These are phyloP conservation scores for Oreochromis grahami DNA, from an alignment of 2,797 vertebrate genomes.

Conservation along the genomic window DNA sequence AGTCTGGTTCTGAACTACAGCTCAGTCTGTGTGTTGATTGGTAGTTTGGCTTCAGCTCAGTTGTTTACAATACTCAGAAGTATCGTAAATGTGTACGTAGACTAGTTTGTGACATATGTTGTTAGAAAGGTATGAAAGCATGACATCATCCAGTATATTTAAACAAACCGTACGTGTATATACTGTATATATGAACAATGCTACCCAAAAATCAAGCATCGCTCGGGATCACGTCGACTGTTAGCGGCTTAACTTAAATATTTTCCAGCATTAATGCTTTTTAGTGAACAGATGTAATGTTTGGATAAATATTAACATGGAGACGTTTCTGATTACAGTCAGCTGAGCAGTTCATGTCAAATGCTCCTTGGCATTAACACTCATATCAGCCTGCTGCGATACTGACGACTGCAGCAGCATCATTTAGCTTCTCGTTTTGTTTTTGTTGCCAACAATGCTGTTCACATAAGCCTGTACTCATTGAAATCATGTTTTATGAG, in stretches of 20 bases:
- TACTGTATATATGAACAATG: background rate
- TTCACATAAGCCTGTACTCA: conserved; percentile 16
- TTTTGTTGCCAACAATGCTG: conserved; percentile 30
- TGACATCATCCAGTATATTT: background rate
- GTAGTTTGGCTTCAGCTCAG: background rate
- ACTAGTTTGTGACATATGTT: background rate
- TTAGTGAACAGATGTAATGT: background rate
- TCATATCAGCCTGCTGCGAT: background rate
- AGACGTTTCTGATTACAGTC: background rate
- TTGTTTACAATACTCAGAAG: background rate
- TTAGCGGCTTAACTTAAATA: background rate
- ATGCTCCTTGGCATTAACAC: background rate
- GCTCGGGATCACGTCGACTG: background rate
- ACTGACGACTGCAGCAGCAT: background rate
- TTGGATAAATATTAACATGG: background rate
- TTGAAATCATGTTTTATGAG: background rate
- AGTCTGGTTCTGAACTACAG: background rate
- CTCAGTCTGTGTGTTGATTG: background rate
- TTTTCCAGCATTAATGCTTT: background rate
- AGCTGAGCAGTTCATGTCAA: background rate
- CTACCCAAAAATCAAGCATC: background rate
- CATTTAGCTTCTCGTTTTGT: background rate
- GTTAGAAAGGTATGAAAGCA: background rate
- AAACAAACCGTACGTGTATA: background rate
- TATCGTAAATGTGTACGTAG: background rate